Evolutionary conservation across 2,888 invertebrate species (phyloP).

Genomic region (Tridacna gigas): DNA sequence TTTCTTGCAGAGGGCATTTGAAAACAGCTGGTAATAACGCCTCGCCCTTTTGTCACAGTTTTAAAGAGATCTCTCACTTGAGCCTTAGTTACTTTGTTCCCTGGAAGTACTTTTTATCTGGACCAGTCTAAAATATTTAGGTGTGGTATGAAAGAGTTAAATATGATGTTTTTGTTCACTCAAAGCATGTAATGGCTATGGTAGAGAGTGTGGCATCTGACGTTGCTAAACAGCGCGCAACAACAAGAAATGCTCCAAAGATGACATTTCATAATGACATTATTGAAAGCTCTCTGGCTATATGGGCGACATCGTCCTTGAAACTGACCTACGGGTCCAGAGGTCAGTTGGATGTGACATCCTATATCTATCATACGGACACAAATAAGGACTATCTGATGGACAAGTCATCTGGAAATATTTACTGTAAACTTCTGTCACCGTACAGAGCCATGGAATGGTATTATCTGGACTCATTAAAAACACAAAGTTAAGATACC

Average conservation of each 20-base stretch:
- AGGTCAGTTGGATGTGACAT: conserved; percentile 63
- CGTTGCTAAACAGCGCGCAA: conserved; percentile 49
- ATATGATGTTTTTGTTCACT: background rate
- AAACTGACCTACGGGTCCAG: conserved; percentile 51
- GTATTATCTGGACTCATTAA: conserved; percentile 76
- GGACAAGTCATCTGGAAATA: conserved; percentile 59
- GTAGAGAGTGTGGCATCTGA: conserved; percentile 55
- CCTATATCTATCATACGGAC: conserved; percentile 37
- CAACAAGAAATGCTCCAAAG: conserved; percentile 38
- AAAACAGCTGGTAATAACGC: no score
- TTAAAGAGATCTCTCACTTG: no score
- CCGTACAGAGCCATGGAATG: conserved; percentile 78
- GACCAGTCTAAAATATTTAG: no score
- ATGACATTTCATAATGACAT: conserved; percentile 59
- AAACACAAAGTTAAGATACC: conserved; percentile 9
- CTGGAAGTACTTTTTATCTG: no score
- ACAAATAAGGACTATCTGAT: conserved; percentile 17
- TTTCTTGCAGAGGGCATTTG: no score
- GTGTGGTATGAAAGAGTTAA: no score
- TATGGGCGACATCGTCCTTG: conserved; percentile 49
- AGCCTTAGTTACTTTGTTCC: no score
- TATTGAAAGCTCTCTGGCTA: conserved; percentile 22
- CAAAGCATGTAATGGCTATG: conserved; percentile 24
- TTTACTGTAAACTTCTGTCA: conserved; percentile 73
- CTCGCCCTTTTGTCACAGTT: no score